Conservation (phyloP, 2,797 vertebrate species). For the Pseudocheirus occidentalis region DNA sequence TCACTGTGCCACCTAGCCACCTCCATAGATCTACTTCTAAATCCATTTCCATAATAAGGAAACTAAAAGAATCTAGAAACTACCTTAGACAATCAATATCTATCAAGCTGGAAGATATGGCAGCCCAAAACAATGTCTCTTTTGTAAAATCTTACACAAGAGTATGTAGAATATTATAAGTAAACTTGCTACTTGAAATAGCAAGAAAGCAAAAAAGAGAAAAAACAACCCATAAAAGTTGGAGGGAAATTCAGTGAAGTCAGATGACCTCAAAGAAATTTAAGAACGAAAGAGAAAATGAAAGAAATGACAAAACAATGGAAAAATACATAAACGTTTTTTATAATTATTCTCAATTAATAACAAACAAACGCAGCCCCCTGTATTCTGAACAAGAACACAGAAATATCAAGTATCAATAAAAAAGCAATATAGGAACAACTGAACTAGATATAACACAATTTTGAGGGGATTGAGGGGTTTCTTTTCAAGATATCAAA, state of each 20-base stretch:
- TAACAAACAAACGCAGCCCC: neutral
- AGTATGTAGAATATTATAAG: neutral
- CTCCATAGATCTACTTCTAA: too few species aligned
- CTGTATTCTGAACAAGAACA: neutral
- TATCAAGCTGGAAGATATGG: neutral
- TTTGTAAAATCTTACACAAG: neutral
- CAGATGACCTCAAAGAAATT: neutral
- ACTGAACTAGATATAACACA: neutral
- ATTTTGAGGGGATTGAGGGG: neutral
- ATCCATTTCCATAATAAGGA: too few species aligned
- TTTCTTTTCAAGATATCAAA: neutral
- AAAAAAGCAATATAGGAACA: neutral
- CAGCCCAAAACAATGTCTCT: neutral
- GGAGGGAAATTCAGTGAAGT: neutral
- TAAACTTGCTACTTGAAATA: neutral
- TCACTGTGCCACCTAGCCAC: too few species aligned
- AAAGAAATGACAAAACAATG: neutral
- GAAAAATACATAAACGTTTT: neutral
- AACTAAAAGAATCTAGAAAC: too few species aligned
- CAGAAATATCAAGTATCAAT: neutral
- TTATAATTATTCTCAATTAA: neutral
- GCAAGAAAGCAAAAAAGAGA: neutral
- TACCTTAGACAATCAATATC: too few species aligned
- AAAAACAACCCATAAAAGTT: neutral
- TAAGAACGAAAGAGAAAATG: fast-evolving